phyloP scores from a whole-genome alignment of 2,113 vertebrate genomes.

The Alethe castanea region DNA sequence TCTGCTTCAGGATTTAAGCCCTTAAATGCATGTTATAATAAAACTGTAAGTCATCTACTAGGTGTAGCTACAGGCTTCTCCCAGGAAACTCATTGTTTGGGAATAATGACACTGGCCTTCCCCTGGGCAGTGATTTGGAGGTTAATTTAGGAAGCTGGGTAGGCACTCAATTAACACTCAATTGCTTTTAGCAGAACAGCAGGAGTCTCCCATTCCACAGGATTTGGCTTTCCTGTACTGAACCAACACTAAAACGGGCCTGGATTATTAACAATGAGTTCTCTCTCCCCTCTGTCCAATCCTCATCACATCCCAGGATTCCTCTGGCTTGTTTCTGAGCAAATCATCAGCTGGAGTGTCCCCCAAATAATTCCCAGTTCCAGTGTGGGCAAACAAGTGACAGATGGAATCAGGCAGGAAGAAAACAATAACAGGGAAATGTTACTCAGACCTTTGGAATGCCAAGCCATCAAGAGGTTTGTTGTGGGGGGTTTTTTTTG shows the following conservation, averaged over 20 bases:
- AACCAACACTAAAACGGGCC: background rate
- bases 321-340: background rate
- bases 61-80: background rate
- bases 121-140: background rate
- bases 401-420: background rate
- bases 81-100: background rate
- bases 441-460: conserved; percentile 2
- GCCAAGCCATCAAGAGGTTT: background rate
- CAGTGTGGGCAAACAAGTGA: background rate
- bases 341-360: background rate
- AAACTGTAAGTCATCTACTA: background rate
- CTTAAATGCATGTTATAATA: background rate
- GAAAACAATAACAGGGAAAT: conserved; percentile 28
- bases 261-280: background rate
- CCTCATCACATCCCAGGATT: background rate
- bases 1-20: background rate
- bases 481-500: background rate
- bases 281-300: background rate
- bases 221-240: background rate
- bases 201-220: background rate
- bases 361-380: background rate
- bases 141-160: background rate
- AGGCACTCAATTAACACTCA: background rate
- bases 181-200: background rate
- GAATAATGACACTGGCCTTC: background rate